phyloP scores from a whole-genome alignment of 2,797 vertebrate species.

The Chromobotia macracanthus region DNA sequence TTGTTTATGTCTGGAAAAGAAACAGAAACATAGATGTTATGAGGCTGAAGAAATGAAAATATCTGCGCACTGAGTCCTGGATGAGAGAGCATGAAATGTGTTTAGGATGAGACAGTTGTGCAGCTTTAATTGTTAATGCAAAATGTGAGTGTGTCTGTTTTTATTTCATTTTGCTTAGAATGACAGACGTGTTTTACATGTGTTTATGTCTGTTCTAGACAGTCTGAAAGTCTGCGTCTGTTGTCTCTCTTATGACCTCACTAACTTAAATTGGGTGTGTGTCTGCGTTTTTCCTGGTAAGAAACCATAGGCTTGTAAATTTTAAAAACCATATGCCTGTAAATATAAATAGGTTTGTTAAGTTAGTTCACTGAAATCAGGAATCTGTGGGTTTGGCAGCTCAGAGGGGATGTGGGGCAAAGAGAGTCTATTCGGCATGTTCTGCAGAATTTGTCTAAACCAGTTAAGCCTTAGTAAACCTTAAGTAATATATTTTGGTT shows the following conservation, averaged over 20 bases:
- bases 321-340: background rate
- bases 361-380: slow-evolving; percentile 12
- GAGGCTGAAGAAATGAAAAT: slow-evolving; percentile 1
- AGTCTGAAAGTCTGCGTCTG: slow-evolving; percentile 23
- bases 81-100: background rate
- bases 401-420: slow-evolving; percentile 16
- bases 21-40: background rate
- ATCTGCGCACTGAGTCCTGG: background rate
- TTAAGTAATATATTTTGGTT: no score
- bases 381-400: slow-evolving; percentile 7
- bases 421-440: background rate
- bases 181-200: background rate
- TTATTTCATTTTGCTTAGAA: background rate
- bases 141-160: background rate
- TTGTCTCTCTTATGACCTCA: no score
- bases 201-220: slow-evolving; percentile 21
- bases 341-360: slow-evolving; percentile 19
- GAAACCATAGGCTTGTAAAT: background rate
- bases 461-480: no score
- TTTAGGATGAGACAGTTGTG: slow-evolving; percentile 3
- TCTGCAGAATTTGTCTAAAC: no score
- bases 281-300: no score
- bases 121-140: slow-evolving; percentile 13
- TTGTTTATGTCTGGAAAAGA: slow-evolving; percentile 21
- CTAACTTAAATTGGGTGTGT: background rate